Percentiles rank a stretch among this genome's conserved stretches.
These are phyloP conservation scores for Eidolon helvum DNA, from an alignment of 2,113 vertebrate genomes.

Conservation along the genomic window DNA sequence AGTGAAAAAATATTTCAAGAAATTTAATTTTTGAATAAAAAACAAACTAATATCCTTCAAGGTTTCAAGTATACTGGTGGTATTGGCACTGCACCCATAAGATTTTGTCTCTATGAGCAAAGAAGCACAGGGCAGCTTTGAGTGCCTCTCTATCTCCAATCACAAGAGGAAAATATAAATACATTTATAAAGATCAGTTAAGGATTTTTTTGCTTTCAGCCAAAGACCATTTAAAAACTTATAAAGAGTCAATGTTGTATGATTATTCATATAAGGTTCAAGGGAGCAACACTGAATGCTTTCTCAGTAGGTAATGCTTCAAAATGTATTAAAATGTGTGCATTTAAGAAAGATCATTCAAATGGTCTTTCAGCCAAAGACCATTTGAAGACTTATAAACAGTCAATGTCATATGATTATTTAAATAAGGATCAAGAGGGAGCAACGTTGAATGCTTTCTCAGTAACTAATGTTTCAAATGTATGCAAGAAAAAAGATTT, in stretches of 20 bases:
- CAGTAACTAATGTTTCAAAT: background rate
- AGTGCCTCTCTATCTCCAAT: slow-evolving; percentile 1
- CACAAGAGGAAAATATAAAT: slow-evolving; percentile 24
- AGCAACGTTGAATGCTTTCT: slow-evolving; percentile 6
- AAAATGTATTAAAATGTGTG: background rate
- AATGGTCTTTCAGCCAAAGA: slow-evolving; percentile 12
- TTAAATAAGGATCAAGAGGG: slow-evolving; percentile 27
- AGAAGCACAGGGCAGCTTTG: background rate
- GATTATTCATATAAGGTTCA: slow-evolving; percentile 35
- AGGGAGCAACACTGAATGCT: background rate
- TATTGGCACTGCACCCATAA: background rate
- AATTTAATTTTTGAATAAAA: slow-evolving; percentile 62
- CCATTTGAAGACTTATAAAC: slow-evolving; percentile 32
- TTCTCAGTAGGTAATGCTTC: background rate
- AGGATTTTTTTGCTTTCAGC: slow-evolving; percentile 19
- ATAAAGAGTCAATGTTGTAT: background rate
- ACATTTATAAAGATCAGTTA: slow-evolving; percentile 24
- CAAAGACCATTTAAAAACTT: slow-evolving; percentile 31
- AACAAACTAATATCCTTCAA: slow-evolving; percentile 26
- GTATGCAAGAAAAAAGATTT: background rate
- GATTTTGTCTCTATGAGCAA: background rate
- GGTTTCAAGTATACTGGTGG: background rate
- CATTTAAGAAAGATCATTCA: background rate
- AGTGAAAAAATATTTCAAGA: slow-evolving; percentile 41
- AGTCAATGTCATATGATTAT: background rate